Conservation (phyloP, 2,113 vertebrate genomes). For the Oreochromis spilurus region DNA sequence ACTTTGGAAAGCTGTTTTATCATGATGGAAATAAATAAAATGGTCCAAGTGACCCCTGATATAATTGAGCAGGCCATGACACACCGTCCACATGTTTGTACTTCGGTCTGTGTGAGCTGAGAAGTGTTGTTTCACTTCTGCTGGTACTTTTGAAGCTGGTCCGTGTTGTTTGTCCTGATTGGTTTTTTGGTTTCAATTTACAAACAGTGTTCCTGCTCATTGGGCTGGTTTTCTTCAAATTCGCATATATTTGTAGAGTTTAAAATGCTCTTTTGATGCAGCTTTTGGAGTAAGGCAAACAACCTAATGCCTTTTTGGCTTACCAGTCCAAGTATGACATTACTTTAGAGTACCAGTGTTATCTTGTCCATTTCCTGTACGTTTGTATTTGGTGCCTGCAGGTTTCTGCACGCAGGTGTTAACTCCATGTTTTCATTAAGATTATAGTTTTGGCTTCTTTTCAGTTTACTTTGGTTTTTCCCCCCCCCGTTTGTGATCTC, state of each 20-base stretch:
- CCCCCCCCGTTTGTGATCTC: background rate
- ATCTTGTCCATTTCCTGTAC: background rate
- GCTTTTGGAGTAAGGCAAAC: background rate
- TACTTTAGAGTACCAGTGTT: background rate
- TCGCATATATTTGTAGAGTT: background rate
- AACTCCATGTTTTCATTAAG: background rate
- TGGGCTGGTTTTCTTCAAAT: background rate
- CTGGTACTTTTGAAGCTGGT: background rate
- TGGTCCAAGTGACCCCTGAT: background rate
- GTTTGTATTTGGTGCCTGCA: background rate
- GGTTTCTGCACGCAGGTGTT: background rate
- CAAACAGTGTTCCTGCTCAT: background rate
- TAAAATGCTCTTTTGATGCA: background rate
- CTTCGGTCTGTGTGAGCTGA: background rate
- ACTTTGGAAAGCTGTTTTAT: background rate
- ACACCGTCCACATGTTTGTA: background rate
- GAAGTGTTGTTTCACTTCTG: background rate
- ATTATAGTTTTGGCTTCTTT: background rate
- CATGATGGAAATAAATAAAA: background rate
- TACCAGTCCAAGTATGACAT: background rate
- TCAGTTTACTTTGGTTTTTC: background rate
- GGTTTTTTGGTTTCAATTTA: background rate
- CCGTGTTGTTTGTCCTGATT: background rate
- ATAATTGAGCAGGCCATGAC: background rate
- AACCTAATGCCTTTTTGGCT: background rate